A percentile compares a stretch with the other conserved stretches of the same genome.
These are phyloP conservation scores for Xiphophorus couchianus DNA, from an alignment of 2,113 vertebrate genomes.

Conservation along the genomic window DNA sequence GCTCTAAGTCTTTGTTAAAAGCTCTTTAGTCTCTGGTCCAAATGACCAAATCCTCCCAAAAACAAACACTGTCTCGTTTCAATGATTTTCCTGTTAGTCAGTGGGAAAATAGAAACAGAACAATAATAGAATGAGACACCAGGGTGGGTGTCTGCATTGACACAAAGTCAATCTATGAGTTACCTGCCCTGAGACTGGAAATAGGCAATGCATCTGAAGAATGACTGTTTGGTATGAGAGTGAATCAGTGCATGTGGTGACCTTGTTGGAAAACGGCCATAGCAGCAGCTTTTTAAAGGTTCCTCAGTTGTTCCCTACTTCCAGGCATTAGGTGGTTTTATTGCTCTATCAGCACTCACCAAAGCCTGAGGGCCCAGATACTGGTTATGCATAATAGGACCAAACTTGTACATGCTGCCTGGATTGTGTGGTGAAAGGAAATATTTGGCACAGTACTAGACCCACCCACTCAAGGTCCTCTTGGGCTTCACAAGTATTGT, in stretches of 20 bases:
- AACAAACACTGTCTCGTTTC: conserved; percentile 71
- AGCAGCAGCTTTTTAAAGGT: conserved; percentile 69
- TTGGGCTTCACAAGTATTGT: conserved; percentile 52
- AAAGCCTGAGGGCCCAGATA: conserved; percentile 63
- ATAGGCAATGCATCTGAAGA: conserved; percentile 68
- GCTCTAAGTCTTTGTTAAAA: conserved; percentile 43
- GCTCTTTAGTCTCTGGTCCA: conserved; percentile 47
- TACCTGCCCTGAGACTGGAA: conserved; percentile 44
- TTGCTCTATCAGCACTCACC: conserved; percentile 70
- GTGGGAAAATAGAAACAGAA: conserved; percentile 46
- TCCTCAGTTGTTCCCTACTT: conserved; percentile 75
- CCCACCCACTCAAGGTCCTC: conserved; percentile 44
- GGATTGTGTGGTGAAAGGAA: conserved; percentile 46
- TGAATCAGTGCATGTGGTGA: conserved; percentile 57
- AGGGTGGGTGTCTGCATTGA: conserved; percentile 41
- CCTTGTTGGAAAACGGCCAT: conserved; percentile 45
- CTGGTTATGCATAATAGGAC: conserved; percentile 56
- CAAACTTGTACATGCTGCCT: conserved; percentile 25
- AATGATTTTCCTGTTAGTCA: conserved; percentile 62
- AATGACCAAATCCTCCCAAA: conserved; percentile 50
- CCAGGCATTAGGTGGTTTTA: conserved; percentile 74
- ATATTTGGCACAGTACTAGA: conserved; percentile 57
- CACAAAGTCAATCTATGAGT: conserved; percentile 64
- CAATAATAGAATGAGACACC: conserved; percentile 58
- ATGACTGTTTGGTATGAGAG: conserved; percentile 59